These are phyloP conservation scores for Cotesia chilonis DNA, from an alignment of 1,140 invertebrate species.

Conservation along the genomic window DNA sequence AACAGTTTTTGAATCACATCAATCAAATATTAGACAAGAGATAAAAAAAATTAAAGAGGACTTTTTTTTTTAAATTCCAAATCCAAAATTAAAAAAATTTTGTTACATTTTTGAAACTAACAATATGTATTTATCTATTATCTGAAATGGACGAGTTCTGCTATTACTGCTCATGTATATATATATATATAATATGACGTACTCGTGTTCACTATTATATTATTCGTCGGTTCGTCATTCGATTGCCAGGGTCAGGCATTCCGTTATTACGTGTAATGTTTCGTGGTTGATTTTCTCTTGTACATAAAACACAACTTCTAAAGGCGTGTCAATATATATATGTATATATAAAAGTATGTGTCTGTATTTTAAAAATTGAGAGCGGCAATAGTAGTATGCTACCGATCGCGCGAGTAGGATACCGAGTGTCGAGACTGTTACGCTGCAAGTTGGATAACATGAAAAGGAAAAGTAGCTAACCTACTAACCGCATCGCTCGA, in stretches of 20 bases:
- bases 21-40: no score
- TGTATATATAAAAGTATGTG: no score
- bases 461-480: constrained; percentile 46
- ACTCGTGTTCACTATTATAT: no score
- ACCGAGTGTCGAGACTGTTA: constrained; percentile 38
- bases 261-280: constrained; percentile 38
- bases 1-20: no score
- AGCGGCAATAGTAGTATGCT: constrained; percentile 17
- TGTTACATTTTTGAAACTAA: no score
- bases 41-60: no score
- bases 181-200: no score
- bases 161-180: no score
- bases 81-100: no score
- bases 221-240: constrained; percentile 13
- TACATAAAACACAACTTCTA: constrained; percentile 1
- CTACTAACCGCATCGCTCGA: constrained; percentile 45
- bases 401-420: constrained; percentile 28
- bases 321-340: constrained; percentile 16
- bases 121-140: no score
- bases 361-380: not conserved
- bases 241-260: constrained; percentile 42
- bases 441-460: constrained; percentile 44
- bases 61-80: no score
- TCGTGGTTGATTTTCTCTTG: constrained; percentile 40
- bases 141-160: no score